Evolutionary conservation across 2,888 invertebrate species (phyloP).

Genomic region (Amiota minor): DNA sequence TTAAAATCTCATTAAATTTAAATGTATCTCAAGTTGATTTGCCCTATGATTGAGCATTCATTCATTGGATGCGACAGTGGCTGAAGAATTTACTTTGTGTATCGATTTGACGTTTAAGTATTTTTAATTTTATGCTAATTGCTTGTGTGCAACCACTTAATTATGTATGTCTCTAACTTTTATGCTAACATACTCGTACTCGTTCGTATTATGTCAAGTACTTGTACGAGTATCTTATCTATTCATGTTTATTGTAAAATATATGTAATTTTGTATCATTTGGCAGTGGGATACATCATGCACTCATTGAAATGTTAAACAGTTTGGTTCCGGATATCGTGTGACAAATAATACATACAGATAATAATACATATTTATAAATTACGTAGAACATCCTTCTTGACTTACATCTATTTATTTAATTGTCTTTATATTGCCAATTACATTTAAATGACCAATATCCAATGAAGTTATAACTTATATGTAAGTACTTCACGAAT

Average conservation of each 20-base stretch:
- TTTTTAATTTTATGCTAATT: slow-evolving; percentile 66
- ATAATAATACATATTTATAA: no score
- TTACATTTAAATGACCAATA: no score
- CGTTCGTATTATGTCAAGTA: not conserved
- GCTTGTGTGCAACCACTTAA: slow-evolving; percentile 47
- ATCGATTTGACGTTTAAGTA: slow-evolving; percentile 50
- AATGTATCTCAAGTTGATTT: slow-evolving; percentile 54
- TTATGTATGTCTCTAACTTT: slow-evolving; percentile 11
- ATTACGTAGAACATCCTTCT: no score
- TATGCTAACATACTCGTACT: not conserved
- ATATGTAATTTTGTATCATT: no score
- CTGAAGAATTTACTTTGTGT: not conserved
- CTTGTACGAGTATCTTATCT: no score
- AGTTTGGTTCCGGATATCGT: slow-evolving; percentile 1
- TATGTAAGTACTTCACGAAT: no score
- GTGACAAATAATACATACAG: not conserved
- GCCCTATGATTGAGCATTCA: not conserved
- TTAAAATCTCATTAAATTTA: slow-evolving; percentile 17
- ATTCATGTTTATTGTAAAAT: no score
- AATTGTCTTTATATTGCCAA: no score
- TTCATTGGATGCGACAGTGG: no score
- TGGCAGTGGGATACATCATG: no score
- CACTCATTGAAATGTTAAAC: not conserved
- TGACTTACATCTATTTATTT: no score
- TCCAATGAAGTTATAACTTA: no score